Conservation (phyloP, 2,797 vertebrate genomes). For the Lindbergichthys nudifrons region DNA sequence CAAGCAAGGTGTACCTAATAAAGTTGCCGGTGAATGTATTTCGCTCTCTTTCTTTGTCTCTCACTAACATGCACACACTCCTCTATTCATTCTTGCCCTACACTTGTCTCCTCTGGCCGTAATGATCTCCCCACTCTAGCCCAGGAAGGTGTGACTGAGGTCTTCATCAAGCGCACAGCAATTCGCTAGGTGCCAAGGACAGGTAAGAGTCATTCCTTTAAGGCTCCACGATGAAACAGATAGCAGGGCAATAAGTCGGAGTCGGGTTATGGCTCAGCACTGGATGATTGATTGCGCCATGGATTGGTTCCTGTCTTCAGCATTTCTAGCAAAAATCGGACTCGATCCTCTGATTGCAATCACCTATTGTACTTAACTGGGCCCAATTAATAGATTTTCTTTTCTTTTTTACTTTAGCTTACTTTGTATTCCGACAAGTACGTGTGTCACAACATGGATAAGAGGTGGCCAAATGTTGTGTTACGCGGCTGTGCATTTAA, state of each 20-base stretch:
- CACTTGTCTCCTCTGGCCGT: constrained; percentile 59
- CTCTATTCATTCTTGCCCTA: constrained; percentile 44
- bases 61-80: constrained; percentile 15
- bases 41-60: background rate
- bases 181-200: constrained; percentile 73
- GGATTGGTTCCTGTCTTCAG: constrained; percentile 26
- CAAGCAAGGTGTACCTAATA: too few relatives aligned
- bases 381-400: constrained; percentile 59
- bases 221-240: constrained; percentile 35
- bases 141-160: constrained; percentile 66
- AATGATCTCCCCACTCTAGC: constrained; percentile 64
- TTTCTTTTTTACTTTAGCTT: constrained; percentile 52
- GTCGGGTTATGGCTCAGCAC: constrained; percentile 29
- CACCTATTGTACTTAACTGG: constrained; percentile 48
- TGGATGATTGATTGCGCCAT: constrained; percentile 31
- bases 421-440: constrained; percentile 39
- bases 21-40: too few relatives aligned
- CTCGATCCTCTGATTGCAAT: constrained; percentile 40
- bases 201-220: constrained; percentile 72
- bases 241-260: constrained; percentile 27
- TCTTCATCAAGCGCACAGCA: constrained; percentile 73
- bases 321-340: constrained; percentile 27
- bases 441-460: constrained; percentile 57
- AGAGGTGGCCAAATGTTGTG: constrained; percentile 59
- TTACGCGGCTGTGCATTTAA: constrained; percentile 68